Conservation (phyloP, 2,113 vertebrate species). For the Myocastor coypus region DNA sequence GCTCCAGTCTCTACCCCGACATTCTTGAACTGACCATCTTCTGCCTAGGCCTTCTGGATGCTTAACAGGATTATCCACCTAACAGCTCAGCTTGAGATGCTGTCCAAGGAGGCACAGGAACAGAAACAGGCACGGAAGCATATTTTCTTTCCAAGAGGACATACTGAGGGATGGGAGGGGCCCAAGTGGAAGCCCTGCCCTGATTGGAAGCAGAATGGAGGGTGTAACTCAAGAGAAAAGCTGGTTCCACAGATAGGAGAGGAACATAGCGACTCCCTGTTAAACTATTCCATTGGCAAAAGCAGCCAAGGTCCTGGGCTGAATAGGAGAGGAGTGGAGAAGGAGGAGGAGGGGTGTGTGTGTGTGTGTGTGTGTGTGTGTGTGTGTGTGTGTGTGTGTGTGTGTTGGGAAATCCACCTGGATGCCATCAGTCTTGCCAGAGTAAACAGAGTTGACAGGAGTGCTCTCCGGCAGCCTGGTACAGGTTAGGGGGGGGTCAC, state of each 20-base stretch:
- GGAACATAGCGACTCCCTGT: background rate
- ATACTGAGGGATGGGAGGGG: too few species aligned
- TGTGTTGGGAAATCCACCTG: conserved; percentile 93
- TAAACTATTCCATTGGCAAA: conserved; percentile 14
- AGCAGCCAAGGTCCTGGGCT: background rate
- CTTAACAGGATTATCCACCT: conserved; percentile 69
- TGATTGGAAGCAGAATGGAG: background rate
- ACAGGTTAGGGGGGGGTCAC: conserved; percentile 97
- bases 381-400: too few species aligned
- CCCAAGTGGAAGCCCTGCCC: background rate
- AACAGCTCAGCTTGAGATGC: conserved; percentile 20
- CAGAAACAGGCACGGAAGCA: background rate
- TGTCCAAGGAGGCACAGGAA: background rate
- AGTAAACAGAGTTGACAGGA: conserved; percentile 99
- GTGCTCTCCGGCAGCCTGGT: conserved; percentile 94
- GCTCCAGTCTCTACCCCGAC: conserved; percentile 41
- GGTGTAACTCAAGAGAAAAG: background rate
- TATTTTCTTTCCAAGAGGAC: conserved; percentile 24
- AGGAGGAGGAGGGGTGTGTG: background rate
- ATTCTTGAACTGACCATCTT: conserved; percentile 68
- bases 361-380: too few species aligned
- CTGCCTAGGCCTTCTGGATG: conserved; percentile 62
- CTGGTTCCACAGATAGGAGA: background rate
- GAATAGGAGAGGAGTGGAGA: conserved; percentile 42
- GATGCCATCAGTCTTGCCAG: conserved; percentile 97